phyloP scores from a whole-genome alignment of 2,888 invertebrate genomes.

The Loripinus fragilis region DNA sequence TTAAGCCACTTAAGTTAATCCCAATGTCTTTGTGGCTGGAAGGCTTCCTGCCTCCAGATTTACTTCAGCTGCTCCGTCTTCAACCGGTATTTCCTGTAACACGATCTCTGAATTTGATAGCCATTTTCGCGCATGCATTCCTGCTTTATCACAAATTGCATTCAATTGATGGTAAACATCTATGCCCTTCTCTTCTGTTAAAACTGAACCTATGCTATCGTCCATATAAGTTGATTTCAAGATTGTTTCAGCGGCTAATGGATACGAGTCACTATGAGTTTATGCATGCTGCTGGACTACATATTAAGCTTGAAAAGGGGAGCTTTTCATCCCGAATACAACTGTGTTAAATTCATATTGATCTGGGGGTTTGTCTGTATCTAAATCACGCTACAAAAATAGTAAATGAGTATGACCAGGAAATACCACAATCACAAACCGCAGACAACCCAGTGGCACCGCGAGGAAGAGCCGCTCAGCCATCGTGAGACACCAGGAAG shows the following conservation, averaged over 20 bases:
- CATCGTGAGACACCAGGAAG: no score
- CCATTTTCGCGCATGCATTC: constrained; percentile 52
- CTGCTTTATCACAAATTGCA: constrained; percentile 31
- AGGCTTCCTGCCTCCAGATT: constrained; percentile 38
- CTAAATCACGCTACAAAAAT: no score
- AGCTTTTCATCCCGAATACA: constrained; percentile 55
- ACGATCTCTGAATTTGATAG: constrained; percentile 51
- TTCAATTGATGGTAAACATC: constrained; percentile 36
- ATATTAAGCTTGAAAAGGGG: constrained; percentile 55
- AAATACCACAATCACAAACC: no score
- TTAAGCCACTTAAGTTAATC: constrained; percentile 45
- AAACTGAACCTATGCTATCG: constrained; percentile 50
- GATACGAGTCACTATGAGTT: constrained; percentile 8
- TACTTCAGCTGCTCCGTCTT: constrained; percentile 35
- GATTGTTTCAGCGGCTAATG: constrained; percentile 49
- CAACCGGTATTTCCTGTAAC: constrained; percentile 43
- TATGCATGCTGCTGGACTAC: constrained; percentile 47
- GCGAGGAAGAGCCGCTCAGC: no score
- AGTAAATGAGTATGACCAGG: no score
- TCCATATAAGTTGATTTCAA: constrained; percentile 54
- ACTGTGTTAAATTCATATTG: constrained; percentile 46
- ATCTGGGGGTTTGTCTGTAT: no score
- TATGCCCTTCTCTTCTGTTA: constrained; percentile 17
- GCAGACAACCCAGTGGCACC: no score
- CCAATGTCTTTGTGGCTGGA: constrained; percentile 51